These are phyloP conservation scores for Cebidichthys violaceus DNA, from an alignment of 2,113 vertebrate species.

Conservation along the genomic window DNA sequence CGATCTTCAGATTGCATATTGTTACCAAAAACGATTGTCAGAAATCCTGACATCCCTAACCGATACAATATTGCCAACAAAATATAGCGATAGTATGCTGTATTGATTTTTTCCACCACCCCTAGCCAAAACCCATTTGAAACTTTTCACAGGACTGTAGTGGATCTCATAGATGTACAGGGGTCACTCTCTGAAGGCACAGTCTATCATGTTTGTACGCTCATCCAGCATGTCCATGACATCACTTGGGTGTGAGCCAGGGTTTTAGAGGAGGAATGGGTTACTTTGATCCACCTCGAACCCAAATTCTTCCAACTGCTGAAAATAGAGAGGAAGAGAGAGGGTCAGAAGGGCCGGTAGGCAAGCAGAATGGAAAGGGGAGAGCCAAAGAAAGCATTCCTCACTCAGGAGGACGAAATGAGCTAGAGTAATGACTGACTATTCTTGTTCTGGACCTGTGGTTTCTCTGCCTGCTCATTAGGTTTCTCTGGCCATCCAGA, in stretches of 20 bases:
- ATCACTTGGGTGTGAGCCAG: constrained; percentile 18
- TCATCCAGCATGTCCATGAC: constrained; percentile 6
- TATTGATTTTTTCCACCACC: too few species aligned
- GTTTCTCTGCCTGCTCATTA: constrained; percentile 62
- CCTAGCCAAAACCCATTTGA: too few species aligned
- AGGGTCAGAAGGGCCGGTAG: constrained; percentile 12
- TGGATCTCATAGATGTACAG: background rate
- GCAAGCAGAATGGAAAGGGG: constrained; percentile 26
- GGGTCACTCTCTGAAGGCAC: background rate
- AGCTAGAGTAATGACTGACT: constrained; percentile 50
- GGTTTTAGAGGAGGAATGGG: background rate
- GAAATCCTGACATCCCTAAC: too few species aligned
- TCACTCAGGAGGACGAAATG: constrained; percentile 44
- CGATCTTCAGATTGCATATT: too few species aligned
- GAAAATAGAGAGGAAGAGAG: constrained; percentile 40
- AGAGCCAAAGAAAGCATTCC: constrained; percentile 61
- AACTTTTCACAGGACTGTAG: background rate
- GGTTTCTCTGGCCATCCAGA: constrained; percentile 41
- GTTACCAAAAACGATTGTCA: too few species aligned
- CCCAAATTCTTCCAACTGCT: constrained; percentile 35
- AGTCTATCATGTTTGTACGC: background rate
- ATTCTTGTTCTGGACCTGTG: constrained; percentile 61
- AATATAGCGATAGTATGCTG: too few species aligned
- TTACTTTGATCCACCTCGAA: constrained; percentile 46
- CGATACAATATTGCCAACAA: too few species aligned